Evolutionary conservation across 2,113 vertebrate genomes (phyloP), one percentile per base, ranked within the genome.

Genomic region (Ictalurus punctatus): DNA sequence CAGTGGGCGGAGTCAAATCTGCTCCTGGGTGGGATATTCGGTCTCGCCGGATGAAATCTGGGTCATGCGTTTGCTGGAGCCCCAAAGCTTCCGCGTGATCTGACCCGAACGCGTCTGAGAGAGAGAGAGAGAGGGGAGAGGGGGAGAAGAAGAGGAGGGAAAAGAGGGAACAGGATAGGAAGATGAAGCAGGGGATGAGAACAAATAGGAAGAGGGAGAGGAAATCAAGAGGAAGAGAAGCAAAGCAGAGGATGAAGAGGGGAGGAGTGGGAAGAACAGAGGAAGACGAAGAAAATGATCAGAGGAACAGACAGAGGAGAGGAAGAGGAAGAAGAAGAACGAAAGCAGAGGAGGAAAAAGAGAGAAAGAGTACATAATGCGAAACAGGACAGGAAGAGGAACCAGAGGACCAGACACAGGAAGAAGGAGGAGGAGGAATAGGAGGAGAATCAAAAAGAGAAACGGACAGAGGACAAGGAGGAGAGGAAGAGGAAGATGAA

Each of bases 61-160:
- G 93, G 95, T 99, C 94, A 97, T 94, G 63, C 97, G 96, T 94
- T 97, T 99, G 95, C 97, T 98, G 94, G 98, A 97, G 93, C 98
- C 98, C 98, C 98, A 99, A 90, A 99, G 95, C 94, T 99, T 99
- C 95, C 98, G 95, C 59, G 97, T 97, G 93, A 99, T 97, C 95
- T 99, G 98, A 93, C 97, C 96, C 85, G 96, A 96, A 89, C 97
- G 97, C 96, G 97, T 98, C 98, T 99, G 96, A 96, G 97, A 93
- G 92, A 93, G 94, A 93, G 86, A 95, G 95, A 95, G 90, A 94
- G 95, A 87, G 95, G 85, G 48, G 34, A 67, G 30, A 34, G 37
- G 6, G 27, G 6, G 37, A 52, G 14, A 12, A n/a, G 1, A 52
- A 52, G 17, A 74, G 37, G 16, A 79, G 40, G 86, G 44, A 48